Conservation (phyloP, 2,888 invertebrate species). For the Atherix ibis region DNA sequence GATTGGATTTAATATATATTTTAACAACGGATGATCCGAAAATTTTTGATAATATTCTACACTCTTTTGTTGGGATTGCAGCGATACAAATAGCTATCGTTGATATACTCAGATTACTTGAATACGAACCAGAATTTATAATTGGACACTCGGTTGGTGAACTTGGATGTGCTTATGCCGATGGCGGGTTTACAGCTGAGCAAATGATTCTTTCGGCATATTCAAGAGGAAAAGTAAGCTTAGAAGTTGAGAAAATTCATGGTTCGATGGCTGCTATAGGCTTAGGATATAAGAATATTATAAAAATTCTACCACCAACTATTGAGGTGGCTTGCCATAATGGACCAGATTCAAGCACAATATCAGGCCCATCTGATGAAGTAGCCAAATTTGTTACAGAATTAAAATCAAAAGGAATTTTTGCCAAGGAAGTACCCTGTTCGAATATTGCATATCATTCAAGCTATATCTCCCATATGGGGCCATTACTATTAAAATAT, state of each 20-base stretch:
- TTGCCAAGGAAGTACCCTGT: slow-evolving; percentile 70
- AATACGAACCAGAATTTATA: slow-evolving; percentile 54
- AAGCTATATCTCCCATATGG: slow-evolving; percentile 54
- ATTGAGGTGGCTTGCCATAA: slow-evolving; percentile 83
- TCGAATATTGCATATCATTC: slow-evolving; percentile 85
- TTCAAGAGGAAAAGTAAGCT: slow-evolving; percentile 60
- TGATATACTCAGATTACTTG: slow-evolving; percentile 44
- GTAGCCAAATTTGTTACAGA: slow-evolving; percentile 49
- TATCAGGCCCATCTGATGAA: slow-evolving; percentile 66
- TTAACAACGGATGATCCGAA: slow-evolving; percentile 44
- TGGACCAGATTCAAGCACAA: slow-evolving; percentile 69
- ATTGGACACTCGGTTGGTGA: slow-evolving; percentile 91
- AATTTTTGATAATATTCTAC: slow-evolving; percentile 46
- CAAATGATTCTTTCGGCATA: slow-evolving; percentile 76
- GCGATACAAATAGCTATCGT: slow-evolving; percentile 46
- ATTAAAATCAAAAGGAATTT: slow-evolving; percentile 53
- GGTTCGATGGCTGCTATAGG: slow-evolving; percentile 87
- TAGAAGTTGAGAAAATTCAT: slow-evolving; percentile 49
- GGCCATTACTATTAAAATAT: slow-evolving; percentile 47
- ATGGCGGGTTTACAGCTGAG: slow-evolving; percentile 75
- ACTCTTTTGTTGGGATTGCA: slow-evolving; percentile 60
- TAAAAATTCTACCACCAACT: slow-evolving; percentile 48
- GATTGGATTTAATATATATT: slow-evolving; percentile 46
- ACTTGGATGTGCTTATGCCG: slow-evolving; percentile 88
- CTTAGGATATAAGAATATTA: slow-evolving; percentile 39